These are phyloP conservation scores for Polymixis lichenea DNA, from an alignment of 2,888 invertebrate species.

Conservation along the genomic window DNA sequence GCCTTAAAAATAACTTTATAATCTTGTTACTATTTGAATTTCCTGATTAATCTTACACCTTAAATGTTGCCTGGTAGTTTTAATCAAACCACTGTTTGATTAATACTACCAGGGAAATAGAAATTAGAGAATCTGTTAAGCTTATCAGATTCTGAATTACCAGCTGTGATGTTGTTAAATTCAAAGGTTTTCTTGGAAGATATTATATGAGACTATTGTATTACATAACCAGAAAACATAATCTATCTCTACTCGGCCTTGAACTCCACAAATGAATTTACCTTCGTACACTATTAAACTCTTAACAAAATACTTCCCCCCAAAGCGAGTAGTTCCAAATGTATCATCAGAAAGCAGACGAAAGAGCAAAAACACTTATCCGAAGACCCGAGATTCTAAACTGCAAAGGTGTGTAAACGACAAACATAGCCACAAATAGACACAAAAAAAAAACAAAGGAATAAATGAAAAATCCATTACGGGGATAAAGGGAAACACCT, in stretches of 20 bases:
- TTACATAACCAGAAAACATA: neutral
- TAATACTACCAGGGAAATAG: too few relatives aligned
- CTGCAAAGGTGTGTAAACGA: conserved; percentile 53
- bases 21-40: too few relatives aligned
- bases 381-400: conserved; percentile 42
- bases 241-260: neutral
- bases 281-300: neutral
- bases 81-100: neutral
- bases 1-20: too few relatives aligned
- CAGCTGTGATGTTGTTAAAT: neutral
- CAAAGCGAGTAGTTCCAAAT: conserved; percentile 34
- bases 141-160: neutral
- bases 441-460: conserved; percentile 66
- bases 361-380: conserved; percentile 57
- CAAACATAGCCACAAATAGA: conserved; percentile 53
- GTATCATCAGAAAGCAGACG: conserved; percentile 36
- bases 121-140: neutral
- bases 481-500: conserved; percentile 73
- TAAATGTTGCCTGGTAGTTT: neutral
- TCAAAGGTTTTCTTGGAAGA: neutral
- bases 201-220: neutral
- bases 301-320: neutral
- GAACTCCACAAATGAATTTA: neutral
- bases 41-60: neutral
- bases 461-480: conserved; percentile 74